A percentile compares a stretch with the other conserved stretches of the same genome.
These are phyloP conservation scores for Hypanus sabinus DNA, from an alignment of 2,113 vertebrate species.

Conservation along the genomic window DNA sequence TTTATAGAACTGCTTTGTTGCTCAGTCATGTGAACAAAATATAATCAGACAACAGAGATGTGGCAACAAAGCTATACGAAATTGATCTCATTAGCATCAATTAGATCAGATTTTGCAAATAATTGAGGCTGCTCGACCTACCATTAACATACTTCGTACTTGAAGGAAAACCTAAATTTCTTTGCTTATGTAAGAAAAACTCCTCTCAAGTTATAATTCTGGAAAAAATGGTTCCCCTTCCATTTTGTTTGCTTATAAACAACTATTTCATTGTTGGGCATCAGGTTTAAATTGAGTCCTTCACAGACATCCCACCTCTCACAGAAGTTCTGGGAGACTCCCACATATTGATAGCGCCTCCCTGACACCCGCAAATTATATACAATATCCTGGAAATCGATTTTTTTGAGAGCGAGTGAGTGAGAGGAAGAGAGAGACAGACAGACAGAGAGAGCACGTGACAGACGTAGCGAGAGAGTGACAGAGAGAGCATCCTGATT, in stretches of 20 bases:
- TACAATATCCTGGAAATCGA: no score
- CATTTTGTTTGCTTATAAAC: neutral
- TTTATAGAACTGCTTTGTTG: neutral
- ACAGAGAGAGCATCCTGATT: no score
- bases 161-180: neutral
- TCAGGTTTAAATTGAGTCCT: neutral
- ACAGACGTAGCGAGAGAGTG: no score
- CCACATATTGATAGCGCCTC: no score
- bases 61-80: neutral
- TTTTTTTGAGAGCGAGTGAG: no score
- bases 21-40: neutral
- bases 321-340: no score
- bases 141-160: neutral
- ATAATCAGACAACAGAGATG: neutral
- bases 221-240: neutral
- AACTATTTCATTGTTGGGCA: neutral
- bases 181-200: neutral
- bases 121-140: neutral
- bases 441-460: no score
- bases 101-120: slow-evolving; percentile 14
- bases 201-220: neutral
- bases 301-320: no score
- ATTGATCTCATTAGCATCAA: slow-evolving; percentile 12
- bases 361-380: no score
- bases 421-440: no score